Evolutionary conservation across 2,888 invertebrate species (phyloP), one percentile per base, ranked within the genome.

Genomic region (Tenthredo scrophulariae): DNA sequence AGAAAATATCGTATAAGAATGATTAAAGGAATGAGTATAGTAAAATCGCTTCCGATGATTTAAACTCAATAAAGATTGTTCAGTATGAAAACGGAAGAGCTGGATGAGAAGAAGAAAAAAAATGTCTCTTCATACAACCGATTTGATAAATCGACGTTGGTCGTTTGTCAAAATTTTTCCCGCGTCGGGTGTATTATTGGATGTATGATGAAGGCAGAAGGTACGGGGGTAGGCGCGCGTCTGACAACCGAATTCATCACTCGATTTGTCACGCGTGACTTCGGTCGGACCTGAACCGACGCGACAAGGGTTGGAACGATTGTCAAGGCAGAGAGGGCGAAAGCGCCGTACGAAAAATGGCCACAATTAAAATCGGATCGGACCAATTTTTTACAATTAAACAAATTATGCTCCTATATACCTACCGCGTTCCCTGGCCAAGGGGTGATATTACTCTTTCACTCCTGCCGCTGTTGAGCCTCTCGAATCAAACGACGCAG

Each of bases 251-350:
- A 80, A 80, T 80, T 80, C 80, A 62, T 80, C 80, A 62, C 80
- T 80, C 80, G 80, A 80, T 80, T 80, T 80, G 80, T 80, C 80
- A 80, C 62, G 80, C 58, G 46, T 80, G 80, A 80, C 80, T 80
- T 80, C 37, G 37, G 33, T 40, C 58, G 29, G 77, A 50, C 50
- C 29, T 22, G 43, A n/a, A 74, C 13, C 22, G 26, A 74, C 9
- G 74, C 22, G 43, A 74, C 9, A 43, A 43, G 74, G 74, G 33
- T 67, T 29, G 74, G 13, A 43, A 26, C 46, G 46, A 46, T 43
- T 40, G 77, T 54, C 50, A 33, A 77, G 46, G 29, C 33, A 46
- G 29, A 10, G 43, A 40, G 37, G 50, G 46, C 22, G 18, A 26
- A 18, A 18, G 29, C 46, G 46, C 6, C 22, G 7, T 29, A 40